Evolutionary conservation across 1,140 invertebrate species (phyloP).

Genomic region (Idris sp.): DNA sequence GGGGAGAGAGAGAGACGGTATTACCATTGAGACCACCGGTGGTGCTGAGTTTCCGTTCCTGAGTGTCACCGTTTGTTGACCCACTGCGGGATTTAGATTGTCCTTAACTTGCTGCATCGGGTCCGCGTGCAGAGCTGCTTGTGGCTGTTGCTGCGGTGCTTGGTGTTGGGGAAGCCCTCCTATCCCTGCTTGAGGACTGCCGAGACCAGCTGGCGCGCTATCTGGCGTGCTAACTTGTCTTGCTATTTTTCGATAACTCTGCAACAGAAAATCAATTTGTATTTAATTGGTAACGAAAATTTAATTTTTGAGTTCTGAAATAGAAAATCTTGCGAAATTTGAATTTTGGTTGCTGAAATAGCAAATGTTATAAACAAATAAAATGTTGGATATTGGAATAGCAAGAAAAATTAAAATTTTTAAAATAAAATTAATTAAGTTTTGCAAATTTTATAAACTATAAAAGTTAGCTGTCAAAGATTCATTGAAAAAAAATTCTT

Average conservation of each 20-base stretch:
- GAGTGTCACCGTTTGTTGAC: constrained; percentile 73
- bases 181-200: constrained; percentile 75
- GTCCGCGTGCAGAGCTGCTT: constrained; percentile 71
- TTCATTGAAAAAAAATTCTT: constrained; percentile 49
- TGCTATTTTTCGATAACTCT: constrained; percentile 77
- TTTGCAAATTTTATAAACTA: no score
- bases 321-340: no score
- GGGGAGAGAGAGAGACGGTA: not conserved
- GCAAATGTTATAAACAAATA: no score
- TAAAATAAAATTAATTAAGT: no score
- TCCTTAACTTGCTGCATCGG: constrained; percentile 78
- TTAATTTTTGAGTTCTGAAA: no score
- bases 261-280: constrained; percentile 48
- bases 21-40: constrained; percentile 77
- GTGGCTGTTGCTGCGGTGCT: constrained; percentile 68
- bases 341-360: no score
- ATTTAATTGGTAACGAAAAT: no score
- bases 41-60: constrained; percentile 76
- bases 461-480: constrained; percentile 44
- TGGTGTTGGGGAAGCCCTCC: constrained; percentile 72
- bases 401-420: no score
- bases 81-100: constrained; percentile 73
- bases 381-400: no score
- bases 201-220: constrained; percentile 74
- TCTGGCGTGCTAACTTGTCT: constrained; percentile 77